Conservation (phyloP, 2,797 vertebrate genomes). For the Tiaroga cobitis region DNA sequence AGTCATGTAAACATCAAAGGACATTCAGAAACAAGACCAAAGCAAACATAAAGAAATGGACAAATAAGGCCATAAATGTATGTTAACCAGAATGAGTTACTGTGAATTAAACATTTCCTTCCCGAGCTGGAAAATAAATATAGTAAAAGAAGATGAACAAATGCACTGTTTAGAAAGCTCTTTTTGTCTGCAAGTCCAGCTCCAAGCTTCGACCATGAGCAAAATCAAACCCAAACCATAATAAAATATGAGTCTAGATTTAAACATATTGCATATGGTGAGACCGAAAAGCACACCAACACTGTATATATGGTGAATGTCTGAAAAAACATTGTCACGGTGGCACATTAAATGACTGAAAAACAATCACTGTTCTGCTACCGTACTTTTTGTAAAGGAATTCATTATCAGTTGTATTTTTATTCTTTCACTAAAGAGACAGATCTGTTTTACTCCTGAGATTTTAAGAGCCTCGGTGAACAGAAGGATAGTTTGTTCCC, state of each 20-base stretch:
- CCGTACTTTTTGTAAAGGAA: not conserved
- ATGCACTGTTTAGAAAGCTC: conserved; percentile 47
- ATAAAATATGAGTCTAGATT: conserved; percentile 42
- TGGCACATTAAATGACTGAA: not conserved
- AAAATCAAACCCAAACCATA: conserved; percentile 60
- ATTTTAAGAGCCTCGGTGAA: not conserved
- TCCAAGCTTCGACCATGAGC: conserved; percentile 43
- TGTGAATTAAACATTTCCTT: conserved; percentile 57
- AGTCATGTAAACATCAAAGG: not conserved
- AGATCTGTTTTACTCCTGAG: not conserved
- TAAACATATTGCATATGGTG: not conserved
- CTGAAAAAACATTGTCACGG: not conserved
- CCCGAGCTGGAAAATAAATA: conserved; percentile 48
- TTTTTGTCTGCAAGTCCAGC: conserved; percentile 51
- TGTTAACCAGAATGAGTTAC: not conserved
- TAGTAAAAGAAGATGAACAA: conserved; percentile 39
- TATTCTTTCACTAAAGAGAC: not conserved
- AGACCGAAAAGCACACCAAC: not conserved
- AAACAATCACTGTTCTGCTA: not conserved
- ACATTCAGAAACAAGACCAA: conserved; percentile 48
- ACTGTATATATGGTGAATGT: not conserved
- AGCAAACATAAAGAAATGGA: conserved; percentile 20
- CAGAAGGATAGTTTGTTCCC: conserved; percentile 60
- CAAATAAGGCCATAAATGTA: conserved; percentile 33
- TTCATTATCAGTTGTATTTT: not conserved